These are phyloP conservation scores for Eptesicus fuscus DNA, from an alignment of 2,113 vertebrate genomes.

Conservation along the genomic window DNA sequence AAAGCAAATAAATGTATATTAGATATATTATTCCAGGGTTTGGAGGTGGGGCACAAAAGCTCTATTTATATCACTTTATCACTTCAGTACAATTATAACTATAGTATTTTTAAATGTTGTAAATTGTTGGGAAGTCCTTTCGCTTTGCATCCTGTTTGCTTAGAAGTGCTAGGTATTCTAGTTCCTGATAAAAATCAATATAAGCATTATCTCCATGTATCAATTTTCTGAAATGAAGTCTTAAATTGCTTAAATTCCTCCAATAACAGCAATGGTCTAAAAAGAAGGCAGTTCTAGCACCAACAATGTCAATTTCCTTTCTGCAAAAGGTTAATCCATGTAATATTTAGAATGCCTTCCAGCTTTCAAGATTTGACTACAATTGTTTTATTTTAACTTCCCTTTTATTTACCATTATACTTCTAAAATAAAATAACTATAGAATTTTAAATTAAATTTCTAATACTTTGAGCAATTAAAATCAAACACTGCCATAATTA, in stretches of 20 bases:
- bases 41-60: background rate
- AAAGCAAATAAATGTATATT: conserved; percentile 40
- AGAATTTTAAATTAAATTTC: background rate
- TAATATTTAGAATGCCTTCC: background rate
- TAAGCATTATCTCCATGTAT: background rate
- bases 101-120: background rate
- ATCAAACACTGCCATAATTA: conserved; percentile 9
- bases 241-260: background rate
- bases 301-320: background rate
- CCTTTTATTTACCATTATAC: background rate
- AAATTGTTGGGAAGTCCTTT: background rate
- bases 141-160: conserved; percentile 6
- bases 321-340: background rate
- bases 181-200: conserved; percentile 10
- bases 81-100: background rate
- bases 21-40: background rate
- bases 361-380: background rate
- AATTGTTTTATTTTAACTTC: conserved; percentile 6
- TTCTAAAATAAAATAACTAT: conserved; percentile 19
- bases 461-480: background rate
- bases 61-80: conserved; percentile 34
- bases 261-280: background rate
- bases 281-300: background rate
- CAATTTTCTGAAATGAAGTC: background rate
- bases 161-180: background rate